phyloP scores from a whole-genome alignment of 2,113 vertebrate species.

The Alethe castanea region DNA sequence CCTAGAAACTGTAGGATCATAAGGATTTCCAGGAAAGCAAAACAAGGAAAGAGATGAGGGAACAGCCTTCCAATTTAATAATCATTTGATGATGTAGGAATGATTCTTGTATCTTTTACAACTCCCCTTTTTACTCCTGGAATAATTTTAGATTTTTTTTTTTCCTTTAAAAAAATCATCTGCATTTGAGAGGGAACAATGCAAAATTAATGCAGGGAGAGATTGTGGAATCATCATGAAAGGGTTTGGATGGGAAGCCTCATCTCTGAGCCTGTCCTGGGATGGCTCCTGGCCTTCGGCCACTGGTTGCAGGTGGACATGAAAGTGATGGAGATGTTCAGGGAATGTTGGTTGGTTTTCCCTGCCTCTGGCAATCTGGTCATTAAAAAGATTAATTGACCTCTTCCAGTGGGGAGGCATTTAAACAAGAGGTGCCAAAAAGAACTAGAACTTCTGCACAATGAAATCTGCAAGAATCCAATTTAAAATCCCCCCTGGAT shows the following conservation, averaged over 20 bases:
- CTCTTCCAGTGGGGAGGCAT: slow-evolving; percentile 87
- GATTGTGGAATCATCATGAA: neutral
- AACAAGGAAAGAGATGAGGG: neutral
- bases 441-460: slow-evolving; percentile 85
- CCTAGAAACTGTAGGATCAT: neutral
- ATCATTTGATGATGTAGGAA: neutral
- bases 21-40: neutral
- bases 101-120: neutral
- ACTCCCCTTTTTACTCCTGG: neutral
- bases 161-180: neutral
- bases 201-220: neutral
- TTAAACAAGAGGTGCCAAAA: slow-evolving; percentile 92
- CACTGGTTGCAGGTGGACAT: neutral
- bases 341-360: slow-evolving; percentile 1
- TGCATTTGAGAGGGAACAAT: neutral
- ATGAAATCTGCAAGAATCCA: slow-evolving; percentile 90
- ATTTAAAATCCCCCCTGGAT: slow-evolving; percentile 57
- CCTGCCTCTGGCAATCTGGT: neutral
- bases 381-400: slow-evolving; percentile 65
- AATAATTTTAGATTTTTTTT: neutral
- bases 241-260: neutral
- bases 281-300: neutral
- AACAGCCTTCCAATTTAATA: neutral
- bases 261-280: neutral
- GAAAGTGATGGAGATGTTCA: neutral